Evolutionary conservation across 2,888 invertebrate species (phyloP), one percentile per base, ranked within the genome.

Genomic region (Leptinotarsa peninsularis): DNA sequence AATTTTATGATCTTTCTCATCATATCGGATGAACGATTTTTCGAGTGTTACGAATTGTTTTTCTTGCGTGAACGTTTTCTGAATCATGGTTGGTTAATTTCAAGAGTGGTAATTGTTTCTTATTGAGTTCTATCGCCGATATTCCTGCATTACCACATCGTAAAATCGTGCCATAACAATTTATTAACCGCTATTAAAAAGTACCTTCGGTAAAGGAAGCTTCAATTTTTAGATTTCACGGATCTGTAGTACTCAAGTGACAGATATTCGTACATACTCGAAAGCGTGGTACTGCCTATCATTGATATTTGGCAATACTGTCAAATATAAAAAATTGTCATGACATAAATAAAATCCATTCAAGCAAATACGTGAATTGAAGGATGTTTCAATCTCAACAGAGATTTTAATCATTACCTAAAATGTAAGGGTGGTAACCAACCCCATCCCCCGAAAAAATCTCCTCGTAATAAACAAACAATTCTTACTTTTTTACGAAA

Each of bases 31-130:
- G 58, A 58, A 58, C 58, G 58, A 58, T 58, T 58, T 58, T 58
- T 58, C 23, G 58, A 58, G 58, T 58, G 58, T 58, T 58, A 58
- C 58, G 23, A 58, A 58, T 58, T 58, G 58, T 58, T 52, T 52
- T 52, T 58, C 58, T 23, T 21, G 58, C 21, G 18, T 23, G 58
- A 58, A 58, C 21, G 14, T 58, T 14, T 3, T 58, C 23, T 58
- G 58, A 58, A 58, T 58, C 58, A 58, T 58, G 58, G 58, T 58
- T 58, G 58, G 58, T 58, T 58, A 23, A 23, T 23, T 58, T 58
- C 43, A 5, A 14, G 43, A 63, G 33, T 63, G n/a, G 63, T n/a
- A 33, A 63, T 63, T 63, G 33, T 63, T 63, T 63, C 43, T 43
- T 63, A 33, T 43, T 4, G 63, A 63, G 27, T 43, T 33, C 33